phyloP scores from a whole-genome alignment of 2,888 invertebrate genomes.

The Pyrrhosoma nymphula region DNA sequence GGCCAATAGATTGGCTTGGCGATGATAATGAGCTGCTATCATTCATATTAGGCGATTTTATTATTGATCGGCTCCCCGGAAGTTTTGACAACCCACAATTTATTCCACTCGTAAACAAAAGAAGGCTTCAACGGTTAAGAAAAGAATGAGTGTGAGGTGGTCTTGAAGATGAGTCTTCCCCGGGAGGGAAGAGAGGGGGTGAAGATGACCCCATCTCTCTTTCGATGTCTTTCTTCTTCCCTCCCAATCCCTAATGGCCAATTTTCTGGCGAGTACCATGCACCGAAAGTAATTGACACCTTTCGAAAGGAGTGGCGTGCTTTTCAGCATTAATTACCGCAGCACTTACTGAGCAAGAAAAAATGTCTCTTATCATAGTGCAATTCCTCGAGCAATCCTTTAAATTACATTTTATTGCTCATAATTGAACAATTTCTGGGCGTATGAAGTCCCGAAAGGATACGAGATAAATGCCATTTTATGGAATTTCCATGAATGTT shows the following conservation, averaged over 20 bases:
- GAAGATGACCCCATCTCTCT: neutral
- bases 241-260: neutral
- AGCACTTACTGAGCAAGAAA: neutral
- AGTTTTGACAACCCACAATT: conserved; percentile 1
- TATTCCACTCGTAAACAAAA: neutral
- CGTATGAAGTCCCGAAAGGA: neutral
- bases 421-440: neutral
- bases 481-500: neutral
- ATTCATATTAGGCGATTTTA: neutral
- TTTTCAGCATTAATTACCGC: neutral
- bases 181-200: neutral
- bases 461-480: neutral
- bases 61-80: neutral
- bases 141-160: neutral
- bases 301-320: neutral
- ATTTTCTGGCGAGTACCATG: neutral
- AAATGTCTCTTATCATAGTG: neutral
- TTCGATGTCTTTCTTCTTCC: neutral
- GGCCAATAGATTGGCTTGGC: neutral
- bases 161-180: neutral
- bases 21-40: neutral
- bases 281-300: neutral
- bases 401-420: neutral
- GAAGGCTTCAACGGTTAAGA: neutral
- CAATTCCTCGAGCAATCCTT: neutral